Evolutionary conservation across 2,888 invertebrate genomes (phyloP), one percentile per base, ranked within the genome.

Genomic region (Cosmorhoe ocellata): DNA sequence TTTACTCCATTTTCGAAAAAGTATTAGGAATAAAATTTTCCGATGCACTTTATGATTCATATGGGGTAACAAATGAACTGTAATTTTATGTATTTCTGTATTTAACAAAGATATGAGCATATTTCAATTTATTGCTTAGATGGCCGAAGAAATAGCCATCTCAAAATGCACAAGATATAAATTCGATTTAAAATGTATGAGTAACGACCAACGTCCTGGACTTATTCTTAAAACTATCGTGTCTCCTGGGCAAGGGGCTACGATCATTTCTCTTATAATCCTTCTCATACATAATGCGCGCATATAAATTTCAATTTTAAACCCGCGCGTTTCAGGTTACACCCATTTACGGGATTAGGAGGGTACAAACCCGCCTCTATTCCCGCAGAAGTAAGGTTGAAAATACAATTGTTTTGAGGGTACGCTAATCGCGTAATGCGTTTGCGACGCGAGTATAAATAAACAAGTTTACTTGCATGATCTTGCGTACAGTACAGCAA

Each of bases 231-330:
- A 58, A 65, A 69, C 71, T 71, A 69, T 68, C 59, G 28, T 13
- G 51, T 65, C 72, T 63, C 72, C 41, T 12, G 71, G 65, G 67
- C 49, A 56, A 54, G 40, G 41, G 42, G 49, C 58, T 63, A 65
- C 67, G 64, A 60, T 64, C 63, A 68, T 66, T 65, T 64, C 65
- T 56, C 46, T 68, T 59, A 67, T 84, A 83, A 82, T 80, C 80
- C 78, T 56, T 69, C 81, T 86, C 87, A 87, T 87, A 75, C 79
- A 84, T 88, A 83, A 89, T 89, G 86, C 81, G 78, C 73, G 79
- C 82, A 85, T 87, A 89, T 89, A 89, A 89, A 89, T 89, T 89
- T 87, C 87, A 89, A 89, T 89, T 88, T 88, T 87, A 87, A 87
- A 86, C 81, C 86, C 71, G 70, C 69, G 71, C 79, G 75, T 76